These are phyloP conservation scores for Thysanoteuthis rhombus DNA, from an alignment of 2,888 invertebrate species.

Conservation along the genomic window DNA sequence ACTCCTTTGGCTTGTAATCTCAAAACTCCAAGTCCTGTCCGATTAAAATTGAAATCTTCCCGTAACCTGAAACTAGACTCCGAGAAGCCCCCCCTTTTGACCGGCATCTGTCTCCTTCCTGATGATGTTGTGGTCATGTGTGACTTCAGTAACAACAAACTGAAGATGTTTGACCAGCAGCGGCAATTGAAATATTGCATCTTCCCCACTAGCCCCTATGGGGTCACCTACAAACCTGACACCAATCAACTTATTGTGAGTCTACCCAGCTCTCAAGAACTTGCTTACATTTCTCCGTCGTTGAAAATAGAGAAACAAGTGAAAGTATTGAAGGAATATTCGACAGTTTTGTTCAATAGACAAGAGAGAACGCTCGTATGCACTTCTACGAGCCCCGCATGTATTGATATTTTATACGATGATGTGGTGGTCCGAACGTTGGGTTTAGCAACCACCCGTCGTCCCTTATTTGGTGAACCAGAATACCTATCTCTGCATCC, in stretches of 20 bases:
- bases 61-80: background rate
- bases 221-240: background rate
- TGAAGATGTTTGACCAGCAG: background rate
- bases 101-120: constrained; percentile 16
- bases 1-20: background rate
- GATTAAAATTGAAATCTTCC: background rate
- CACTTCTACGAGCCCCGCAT: background rate
- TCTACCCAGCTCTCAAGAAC: background rate
- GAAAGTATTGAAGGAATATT: constrained; percentile 16
- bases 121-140: background rate
- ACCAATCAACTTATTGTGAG: background rate
- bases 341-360: background rate
- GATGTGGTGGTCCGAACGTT: background rate
- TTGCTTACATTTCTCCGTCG: background rate
- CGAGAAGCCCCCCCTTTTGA: background rate
- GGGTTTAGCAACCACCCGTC: background rate
- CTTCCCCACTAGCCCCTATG: background rate
- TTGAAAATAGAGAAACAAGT: background rate
- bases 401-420: constrained; percentile 12
- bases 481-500: background rate
- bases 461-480: background rate
- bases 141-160: constrained; percentile 1
- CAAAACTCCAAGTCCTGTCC: background rate
- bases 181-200: background rate
- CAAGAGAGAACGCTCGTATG: background rate